A percentile compares a stretch with the other conserved stretches of the same genome.
Conservation (phyloP, 2,113 vertebrate species). For the Crotalus tigris region DNA sequence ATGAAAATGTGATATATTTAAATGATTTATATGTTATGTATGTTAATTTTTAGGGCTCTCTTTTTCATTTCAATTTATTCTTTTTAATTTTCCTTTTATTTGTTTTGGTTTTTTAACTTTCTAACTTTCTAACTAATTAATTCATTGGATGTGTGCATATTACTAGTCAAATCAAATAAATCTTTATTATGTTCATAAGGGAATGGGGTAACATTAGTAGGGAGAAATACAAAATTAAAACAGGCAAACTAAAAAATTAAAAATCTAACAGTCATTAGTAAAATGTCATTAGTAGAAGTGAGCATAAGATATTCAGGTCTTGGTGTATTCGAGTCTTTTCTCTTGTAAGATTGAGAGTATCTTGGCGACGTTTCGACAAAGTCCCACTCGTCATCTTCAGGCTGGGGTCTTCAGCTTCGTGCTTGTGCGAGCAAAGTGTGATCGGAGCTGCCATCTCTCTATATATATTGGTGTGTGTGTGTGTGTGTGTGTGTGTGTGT, state of each 20-base stretch:
- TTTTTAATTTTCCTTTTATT: neutral
- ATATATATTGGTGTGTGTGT: no score
- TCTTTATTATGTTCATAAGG: neutral
- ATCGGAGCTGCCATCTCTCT: no score
- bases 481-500: no score
- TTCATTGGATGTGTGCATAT: neutral
- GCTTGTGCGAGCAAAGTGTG: no score
- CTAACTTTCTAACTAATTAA: neutral
- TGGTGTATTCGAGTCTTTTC: no score
- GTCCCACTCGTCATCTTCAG: no score
- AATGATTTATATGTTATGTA: neutral
- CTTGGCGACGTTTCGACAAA: no score
- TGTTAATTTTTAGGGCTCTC: neutral
- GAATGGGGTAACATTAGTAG: neutral
- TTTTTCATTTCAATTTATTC: neutral
- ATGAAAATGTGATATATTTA: neutral
- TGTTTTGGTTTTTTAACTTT: neutral
- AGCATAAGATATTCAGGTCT: neutral
- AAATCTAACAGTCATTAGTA: neutral
- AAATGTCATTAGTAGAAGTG: neutral
- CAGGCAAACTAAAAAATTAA: neutral
- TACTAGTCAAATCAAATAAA: neutral
- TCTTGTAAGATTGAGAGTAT: no score
- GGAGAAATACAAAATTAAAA: neutral
- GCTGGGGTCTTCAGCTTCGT: no score